Conservation (phyloP, 92 coral and sea anemone species). For the Palythoa grandis region DNA sequence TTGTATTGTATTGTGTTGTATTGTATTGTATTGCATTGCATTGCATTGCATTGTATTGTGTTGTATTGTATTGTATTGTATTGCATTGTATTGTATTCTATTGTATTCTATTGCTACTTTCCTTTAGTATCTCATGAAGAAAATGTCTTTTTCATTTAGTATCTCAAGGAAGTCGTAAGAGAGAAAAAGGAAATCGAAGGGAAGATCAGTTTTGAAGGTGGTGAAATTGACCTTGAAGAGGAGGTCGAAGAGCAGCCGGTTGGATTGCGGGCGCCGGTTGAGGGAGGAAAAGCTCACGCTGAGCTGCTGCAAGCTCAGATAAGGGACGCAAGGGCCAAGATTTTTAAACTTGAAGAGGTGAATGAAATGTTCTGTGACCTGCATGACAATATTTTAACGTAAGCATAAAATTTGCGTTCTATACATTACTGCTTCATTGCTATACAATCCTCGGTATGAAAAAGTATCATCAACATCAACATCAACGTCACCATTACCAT, state of each 20-base stretch:
- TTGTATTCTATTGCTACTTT: not conserved
- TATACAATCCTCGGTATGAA: not conserved
- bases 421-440: not conserved
- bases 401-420: not conserved
- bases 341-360: conserved; percentile 71
- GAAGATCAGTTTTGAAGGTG: conserved; percentile 52
- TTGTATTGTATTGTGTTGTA: too few species aligned
- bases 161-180: conserved; percentile 59
- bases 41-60: too few species aligned
- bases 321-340: conserved; percentile 70
- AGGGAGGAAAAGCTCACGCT: conserved; percentile 35
- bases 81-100: too few species aligned
- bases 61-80: too few species aligned
- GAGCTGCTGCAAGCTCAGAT: conserved; percentile 80
- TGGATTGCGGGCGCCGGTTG: conserved; percentile 19
- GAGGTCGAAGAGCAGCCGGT: conserved; percentile 41
- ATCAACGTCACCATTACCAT: not conserved
- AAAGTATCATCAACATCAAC: not conserved
- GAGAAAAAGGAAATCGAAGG: conserved; percentile 61
- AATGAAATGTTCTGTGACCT: not conserved
- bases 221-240: conserved; percentile 53
- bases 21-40: too few species aligned
- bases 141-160: conserved; percentile 34
- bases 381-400: not conserved
- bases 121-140: not conserved